These are phyloP conservation scores for Equus przewalskii DNA, from an alignment of 2,113 vertebrate species.

Conservation along the genomic window DNA sequence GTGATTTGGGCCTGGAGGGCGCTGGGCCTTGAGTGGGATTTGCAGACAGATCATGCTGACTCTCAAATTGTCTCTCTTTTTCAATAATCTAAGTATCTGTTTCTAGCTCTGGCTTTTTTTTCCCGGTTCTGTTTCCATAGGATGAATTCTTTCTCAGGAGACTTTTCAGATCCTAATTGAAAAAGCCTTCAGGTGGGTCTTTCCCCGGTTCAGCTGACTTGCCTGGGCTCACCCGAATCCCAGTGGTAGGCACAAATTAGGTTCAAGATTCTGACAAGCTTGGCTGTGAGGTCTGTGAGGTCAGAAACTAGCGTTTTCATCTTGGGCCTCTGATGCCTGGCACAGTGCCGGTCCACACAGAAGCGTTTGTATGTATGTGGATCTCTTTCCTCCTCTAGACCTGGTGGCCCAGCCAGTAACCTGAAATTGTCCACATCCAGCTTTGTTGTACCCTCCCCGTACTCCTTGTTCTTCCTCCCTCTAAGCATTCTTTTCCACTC, in stretches of 20 bases:
- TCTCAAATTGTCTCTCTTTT: not conserved
- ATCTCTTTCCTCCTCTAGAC: not conserved
- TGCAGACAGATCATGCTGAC: not conserved
- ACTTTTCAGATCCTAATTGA: not conserved
- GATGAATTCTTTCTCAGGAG: not conserved
- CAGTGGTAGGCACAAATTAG: not conserved
- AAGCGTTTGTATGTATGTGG: accelerated
- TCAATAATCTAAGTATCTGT: not conserved
- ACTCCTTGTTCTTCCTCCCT: not conserved
- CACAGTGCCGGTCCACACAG: accelerated
- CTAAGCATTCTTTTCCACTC: not conserved
- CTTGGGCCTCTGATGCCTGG: not conserved
- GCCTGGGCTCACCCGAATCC: not conserved
- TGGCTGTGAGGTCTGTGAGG: not conserved
- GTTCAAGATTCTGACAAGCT: not conserved
- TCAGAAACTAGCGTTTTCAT: not conserved
- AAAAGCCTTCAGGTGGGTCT: not conserved
- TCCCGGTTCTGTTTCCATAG: not conserved
- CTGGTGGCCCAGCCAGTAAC: too few species aligned
- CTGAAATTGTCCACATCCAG: not conserved
- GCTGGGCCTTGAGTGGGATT: not conserved
- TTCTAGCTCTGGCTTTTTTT: not conserved
- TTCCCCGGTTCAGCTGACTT: not conserved
- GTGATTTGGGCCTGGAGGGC: not conserved
- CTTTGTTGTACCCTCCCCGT: not conserved